These are phyloP conservation scores for Lapara coniferarum DNA, from an alignment of 2,888 invertebrate species.

Conservation along the genomic window DNA sequence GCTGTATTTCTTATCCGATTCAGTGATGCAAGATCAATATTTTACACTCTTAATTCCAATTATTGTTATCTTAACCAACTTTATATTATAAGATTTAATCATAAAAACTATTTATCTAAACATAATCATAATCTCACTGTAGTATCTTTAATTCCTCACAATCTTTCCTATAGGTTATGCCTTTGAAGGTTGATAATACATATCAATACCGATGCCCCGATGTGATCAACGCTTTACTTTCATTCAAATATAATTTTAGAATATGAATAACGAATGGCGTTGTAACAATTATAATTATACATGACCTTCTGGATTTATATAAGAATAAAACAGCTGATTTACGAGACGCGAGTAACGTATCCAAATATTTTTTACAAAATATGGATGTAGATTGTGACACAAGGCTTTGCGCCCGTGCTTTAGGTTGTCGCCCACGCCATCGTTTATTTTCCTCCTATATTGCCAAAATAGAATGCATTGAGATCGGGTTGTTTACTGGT, in stretches of 20 bases:
- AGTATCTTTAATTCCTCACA: too few relatives aligned
- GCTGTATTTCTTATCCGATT: conserved; percentile 44
- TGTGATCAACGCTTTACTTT: not conserved
- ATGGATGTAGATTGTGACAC: conserved; percentile 35
- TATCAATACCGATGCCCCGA: too few relatives aligned
- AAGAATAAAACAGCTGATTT: conserved; percentile 26
- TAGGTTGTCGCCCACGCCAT: conserved; percentile 71
- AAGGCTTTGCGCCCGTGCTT: conserved; percentile 60
- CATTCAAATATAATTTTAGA: conserved; percentile 20
- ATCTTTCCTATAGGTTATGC: too few relatives aligned
- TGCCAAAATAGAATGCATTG: conserved; percentile 83
- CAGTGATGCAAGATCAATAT: not conserved
- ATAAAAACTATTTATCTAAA: too few relatives aligned
- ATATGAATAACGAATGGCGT: conserved; percentile 19
- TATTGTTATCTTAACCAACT: not conserved
- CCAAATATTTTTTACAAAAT: conserved; percentile 18
- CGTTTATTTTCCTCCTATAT: conserved; percentile 75
- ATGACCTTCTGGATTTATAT: conserved; percentile 3
- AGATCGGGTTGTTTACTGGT: conserved; percentile 78
- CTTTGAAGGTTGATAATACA: not conserved
- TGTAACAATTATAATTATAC: not conserved
- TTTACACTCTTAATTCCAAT: conserved; percentile 1
- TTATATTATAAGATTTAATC: too few relatives aligned
- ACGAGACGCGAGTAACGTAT: conserved; percentile 29
- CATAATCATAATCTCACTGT: too few relatives aligned